Evolutionary conservation across 2,113 vertebrate species (phyloP), one percentile per base, ranked within the genome.

Genomic region (Toxotes chatareus): DNA sequence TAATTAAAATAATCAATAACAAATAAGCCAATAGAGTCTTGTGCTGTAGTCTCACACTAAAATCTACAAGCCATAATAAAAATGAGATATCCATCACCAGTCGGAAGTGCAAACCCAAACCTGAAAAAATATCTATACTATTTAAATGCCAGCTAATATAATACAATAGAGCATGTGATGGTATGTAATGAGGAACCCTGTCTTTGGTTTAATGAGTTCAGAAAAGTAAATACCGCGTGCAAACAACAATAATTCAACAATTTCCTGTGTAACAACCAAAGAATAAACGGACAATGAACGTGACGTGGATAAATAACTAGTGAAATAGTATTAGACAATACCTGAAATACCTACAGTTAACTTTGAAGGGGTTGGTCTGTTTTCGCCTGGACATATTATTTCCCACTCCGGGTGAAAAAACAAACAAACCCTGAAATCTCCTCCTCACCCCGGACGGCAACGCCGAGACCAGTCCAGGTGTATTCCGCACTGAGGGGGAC

Each of bases 301-400:
- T 62, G 59, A 53, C 49, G 23, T 27, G 40, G 59, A 57, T 71
- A 16, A 56, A 61, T 17, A 73, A 31, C 3, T 36, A 4, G 32
- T 72, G n/a, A 84, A 88, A 86, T 38, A 74, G 63, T 23, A 34
- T 61, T 6, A 36, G 36, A 40, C 38, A 40, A 40, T 90, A 94
- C 86, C 92, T 92, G 79, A 17, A 87, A 95, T 96, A 96, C 95
- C 93, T 96, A 95, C 95, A 96, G 93, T 96, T 86, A 92, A 96
- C 95, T 96, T 94, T 96, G 94, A 96, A 96, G 83, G 95, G 95
- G 90, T 95, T 96, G 93, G 91, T 95, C 91, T 96, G 95, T 96
- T 96, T 96, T 76, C 95, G 92, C 84, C 95, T 95, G 88, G 95
- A 95, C 95, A 96, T 95, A 96, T 94, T 95, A 95, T 59, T 72